Conservation (phyloP, 2,797 vertebrate species). For the Thalassophryne amazonica region DNA sequence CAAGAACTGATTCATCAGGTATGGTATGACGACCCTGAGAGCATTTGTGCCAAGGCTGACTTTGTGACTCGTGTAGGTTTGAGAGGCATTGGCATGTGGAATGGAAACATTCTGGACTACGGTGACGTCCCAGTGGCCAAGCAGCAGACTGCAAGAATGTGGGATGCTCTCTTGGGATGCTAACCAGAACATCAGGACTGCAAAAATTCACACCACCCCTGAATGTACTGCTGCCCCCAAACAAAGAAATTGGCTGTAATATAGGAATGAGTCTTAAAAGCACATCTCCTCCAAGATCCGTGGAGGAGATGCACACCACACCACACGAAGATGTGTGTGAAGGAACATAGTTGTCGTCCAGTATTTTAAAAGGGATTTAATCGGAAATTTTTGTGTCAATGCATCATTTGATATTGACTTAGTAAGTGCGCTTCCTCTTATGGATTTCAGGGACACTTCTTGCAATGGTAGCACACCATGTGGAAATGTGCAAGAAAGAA, state of each 20-base stretch:
- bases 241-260: too few species aligned
- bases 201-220: conserved; percentile 23
- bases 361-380: too few species aligned
- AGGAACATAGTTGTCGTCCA: too few species aligned
- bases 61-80: conserved; percentile 74
- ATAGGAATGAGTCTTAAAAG: too few species aligned
- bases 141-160: conserved; percentile 87
- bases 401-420: conserved; percentile 25
- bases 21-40: conserved; percentile 91
- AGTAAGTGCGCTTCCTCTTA: conserved; percentile 1
- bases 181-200: conserved; percentile 20
- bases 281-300: too few species aligned
- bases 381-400: conserved; percentile 57
- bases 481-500: too few species aligned
- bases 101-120: conserved; percentile 90
- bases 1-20: conserved; percentile 85
- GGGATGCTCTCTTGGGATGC: conserved; percentile 83
- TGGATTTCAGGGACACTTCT: conserved; percentile 24
- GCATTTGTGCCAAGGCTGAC: conserved; percentile 85
- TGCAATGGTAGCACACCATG: too few species aligned
- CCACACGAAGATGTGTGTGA: too few species aligned
- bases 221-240: conserved; percentile 4
- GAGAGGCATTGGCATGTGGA: conserved; percentile 94
- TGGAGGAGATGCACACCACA: too few species aligned
- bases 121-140: conserved; percentile 71